Evolutionary conservation across 2,888 invertebrate genomes (phyloP).

Genomic region (Galerucella nymphaeae): DNA sequence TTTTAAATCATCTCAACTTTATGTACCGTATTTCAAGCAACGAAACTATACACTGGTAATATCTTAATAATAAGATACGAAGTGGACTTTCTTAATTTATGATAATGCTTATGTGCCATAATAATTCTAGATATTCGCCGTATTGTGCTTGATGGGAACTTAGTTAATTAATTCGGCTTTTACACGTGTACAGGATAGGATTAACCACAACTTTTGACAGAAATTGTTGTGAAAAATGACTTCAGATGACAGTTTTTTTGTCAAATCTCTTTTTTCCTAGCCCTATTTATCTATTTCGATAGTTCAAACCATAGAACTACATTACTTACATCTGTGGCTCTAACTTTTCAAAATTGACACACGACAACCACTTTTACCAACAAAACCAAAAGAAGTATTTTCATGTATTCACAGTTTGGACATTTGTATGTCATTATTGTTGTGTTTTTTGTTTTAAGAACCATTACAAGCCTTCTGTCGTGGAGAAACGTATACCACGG

Average conservation of each 20-base stretch:
- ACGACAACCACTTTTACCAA: too few species aligned
- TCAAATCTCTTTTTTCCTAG: not conserved
- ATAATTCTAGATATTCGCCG: slow-evolving; percentile 53
- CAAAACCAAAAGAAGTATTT: too few species aligned
- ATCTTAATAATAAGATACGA: slow-evolving; percentile 54
- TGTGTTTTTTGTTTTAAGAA: too few species aligned
- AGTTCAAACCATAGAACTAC: too few species aligned
- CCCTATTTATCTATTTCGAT: not conserved
- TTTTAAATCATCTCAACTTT: not conserved
- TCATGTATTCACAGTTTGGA: too few species aligned
- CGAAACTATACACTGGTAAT: slow-evolving; percentile 45
- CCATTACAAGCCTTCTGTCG: too few species aligned
- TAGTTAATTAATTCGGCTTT: slow-evolving; percentile 53
- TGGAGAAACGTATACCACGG: too few species aligned
- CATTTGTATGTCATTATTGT: too few species aligned
- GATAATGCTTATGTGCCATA: slow-evolving; percentile 51
- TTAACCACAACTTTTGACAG: not conserved
- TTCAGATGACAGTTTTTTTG: too few species aligned
- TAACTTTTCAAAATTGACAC: too few species aligned
- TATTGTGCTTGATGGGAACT: slow-evolving; percentile 54
- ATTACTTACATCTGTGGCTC: too few species aligned
- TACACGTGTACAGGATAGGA: not conserved
- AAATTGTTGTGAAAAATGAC: not conserved
- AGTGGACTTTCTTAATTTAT: slow-evolving; percentile 52
- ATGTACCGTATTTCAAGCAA: slow-evolving; percentile 18